Percentiles rank a stretch among this genome's conserved stretches.
Evolutionary conservation across 1,140 invertebrate genomes (phyloP).

Genomic region (Palaemon carinicauda): DNA sequence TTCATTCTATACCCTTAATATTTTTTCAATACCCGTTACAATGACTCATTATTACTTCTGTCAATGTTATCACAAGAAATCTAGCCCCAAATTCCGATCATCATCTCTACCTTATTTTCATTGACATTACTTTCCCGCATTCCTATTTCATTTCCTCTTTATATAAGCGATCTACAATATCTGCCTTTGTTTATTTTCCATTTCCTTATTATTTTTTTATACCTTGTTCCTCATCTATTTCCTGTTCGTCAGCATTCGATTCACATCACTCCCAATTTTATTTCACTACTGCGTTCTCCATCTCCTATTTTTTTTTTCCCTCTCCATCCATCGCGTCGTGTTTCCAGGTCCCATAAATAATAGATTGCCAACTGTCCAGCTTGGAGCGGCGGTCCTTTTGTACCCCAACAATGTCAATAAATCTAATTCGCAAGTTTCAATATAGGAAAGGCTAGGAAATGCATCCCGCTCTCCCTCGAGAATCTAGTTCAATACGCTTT

Average conservation of each 20-base stretch:
- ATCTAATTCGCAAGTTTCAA: conserved; percentile 59
- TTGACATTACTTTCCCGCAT: too few relatives aligned
- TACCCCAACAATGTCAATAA: conserved; percentile 58
- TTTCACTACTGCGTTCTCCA: neutral
- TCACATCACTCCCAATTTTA: neutral
- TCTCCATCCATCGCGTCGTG: neutral
- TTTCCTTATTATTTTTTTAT: neutral
- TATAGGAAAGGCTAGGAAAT: conserved; percentile 41
- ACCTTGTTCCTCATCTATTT: neutral
- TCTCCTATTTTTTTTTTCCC: neutral
- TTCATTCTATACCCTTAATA: too few relatives aligned
- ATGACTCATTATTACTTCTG: too few relatives aligned
- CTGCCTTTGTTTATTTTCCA: too few relatives aligned
- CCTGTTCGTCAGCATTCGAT: neutral
- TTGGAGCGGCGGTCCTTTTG: conserved; percentile 49
- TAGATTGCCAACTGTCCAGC: conserved; percentile 52
- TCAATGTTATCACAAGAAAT: too few relatives aligned
- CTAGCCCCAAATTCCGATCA: too few relatives aligned
- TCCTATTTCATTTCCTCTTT: too few relatives aligned
- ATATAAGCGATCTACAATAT: too few relatives aligned
- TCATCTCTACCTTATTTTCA: too few relatives aligned
- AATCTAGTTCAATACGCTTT: conserved; percentile 16
- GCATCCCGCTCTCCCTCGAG: conserved; percentile 33
- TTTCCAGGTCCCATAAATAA: conserved; percentile 47
- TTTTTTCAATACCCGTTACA: too few relatives aligned